Percentiles rank a stretch among this genome's conserved stretches.
Evolutionary conservation across 2,888 invertebrate genomes (phyloP).

Genomic region (Celastrina argiolus): DNA sequence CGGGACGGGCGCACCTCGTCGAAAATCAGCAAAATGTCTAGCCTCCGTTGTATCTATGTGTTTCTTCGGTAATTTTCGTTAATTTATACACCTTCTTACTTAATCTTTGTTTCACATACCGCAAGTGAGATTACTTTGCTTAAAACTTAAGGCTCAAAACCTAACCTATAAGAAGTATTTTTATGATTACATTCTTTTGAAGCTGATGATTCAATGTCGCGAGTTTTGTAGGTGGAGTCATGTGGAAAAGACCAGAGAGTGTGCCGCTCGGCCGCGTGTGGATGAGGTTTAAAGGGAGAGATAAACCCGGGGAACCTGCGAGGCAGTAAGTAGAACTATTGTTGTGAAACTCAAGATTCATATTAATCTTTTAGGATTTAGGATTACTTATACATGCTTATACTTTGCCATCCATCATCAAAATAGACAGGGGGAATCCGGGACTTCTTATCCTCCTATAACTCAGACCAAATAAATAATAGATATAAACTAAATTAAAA

Average conservation of each 20-base stretch:
- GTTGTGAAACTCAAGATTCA: background rate
- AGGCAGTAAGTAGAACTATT: conserved; percentile 42
- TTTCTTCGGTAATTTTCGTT: background rate
- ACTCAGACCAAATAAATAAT: no score
- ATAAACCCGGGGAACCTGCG: conserved; percentile 47
- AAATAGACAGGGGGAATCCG: no score
- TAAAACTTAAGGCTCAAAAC: background rate
- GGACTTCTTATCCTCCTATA: no score
- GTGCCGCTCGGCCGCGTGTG: conserved; percentile 63
- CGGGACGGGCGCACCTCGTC: background rate
- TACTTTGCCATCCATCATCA: no score
- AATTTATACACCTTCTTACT: background rate
- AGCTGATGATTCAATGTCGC: background rate
- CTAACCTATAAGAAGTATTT: background rate
- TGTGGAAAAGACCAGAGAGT: conserved; percentile 56
- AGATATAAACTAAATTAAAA: no score
- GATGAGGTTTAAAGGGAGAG: conserved; percentile 58
- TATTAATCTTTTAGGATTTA: no score
- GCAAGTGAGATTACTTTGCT: background rate
- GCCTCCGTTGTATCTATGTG: background rate
- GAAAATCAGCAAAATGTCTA: background rate
- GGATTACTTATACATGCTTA: no score
- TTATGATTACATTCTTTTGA: background rate
- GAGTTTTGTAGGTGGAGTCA: background rate
- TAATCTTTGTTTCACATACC: background rate